Conservation (phyloP, 2,888 invertebrate genomes). For the Hololepta plana region DNA sequence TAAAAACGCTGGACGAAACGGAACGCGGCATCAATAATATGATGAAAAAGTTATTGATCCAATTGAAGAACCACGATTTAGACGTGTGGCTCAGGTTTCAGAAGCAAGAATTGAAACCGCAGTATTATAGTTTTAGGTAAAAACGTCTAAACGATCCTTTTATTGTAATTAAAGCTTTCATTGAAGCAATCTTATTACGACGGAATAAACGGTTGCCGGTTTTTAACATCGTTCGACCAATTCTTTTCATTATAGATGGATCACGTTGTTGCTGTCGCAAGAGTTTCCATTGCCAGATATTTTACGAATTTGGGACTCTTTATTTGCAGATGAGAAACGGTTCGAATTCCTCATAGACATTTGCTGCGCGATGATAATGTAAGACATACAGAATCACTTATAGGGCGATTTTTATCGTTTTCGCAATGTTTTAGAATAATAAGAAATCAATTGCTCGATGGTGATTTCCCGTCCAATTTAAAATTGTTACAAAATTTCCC, state of each 20-base stretch:
- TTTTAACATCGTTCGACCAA: too few relatives aligned
- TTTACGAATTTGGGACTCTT: conserved; percentile 90
- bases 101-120: conserved; percentile 76
- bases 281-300: conserved; percentile 97
- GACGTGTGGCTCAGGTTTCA: conserved; percentile 60
- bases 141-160: too few relatives aligned
- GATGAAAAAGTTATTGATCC: conserved; percentile 67
- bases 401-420: too few relatives aligned
- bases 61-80: conserved; percentile 60
- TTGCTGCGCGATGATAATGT: conserved; percentile 97
- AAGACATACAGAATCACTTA: conserved; percentile 28
- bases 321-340: conserved; percentile 78
- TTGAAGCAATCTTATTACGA: too few relatives aligned
- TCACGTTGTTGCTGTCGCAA: conserved; percentile 87
- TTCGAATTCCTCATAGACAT: conserved; percentile 84
- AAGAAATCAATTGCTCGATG: conserved; percentile 61
- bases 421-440: conserved; percentile 69
- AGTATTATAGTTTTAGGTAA: conserved; percentile 88
- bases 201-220: too few relatives aligned
- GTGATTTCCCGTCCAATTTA: conserved; percentile 87
- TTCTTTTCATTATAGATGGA: conserved; percentile 61
- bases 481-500: conserved; percentile 89
- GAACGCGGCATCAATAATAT: conserved; percentile 79
- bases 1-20: conserved; percentile 86
- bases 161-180: too few relatives aligned